Base-by-base conservation (phyloP, 2,888 invertebrate genomes). In the Zygaena filipendulae region DNA sequence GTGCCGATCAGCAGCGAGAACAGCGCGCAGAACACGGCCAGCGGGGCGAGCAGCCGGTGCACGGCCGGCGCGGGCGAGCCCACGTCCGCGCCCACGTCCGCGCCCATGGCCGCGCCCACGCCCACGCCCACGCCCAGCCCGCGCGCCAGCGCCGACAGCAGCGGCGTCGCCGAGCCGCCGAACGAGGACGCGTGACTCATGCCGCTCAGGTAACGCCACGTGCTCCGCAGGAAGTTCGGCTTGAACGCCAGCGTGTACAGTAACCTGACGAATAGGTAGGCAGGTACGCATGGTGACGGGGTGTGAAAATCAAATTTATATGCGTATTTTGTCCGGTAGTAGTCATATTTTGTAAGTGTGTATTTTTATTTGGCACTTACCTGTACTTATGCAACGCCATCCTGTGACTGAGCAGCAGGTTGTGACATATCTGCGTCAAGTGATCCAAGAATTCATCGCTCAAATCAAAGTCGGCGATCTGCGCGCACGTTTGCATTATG, bases 311-410 rank as follows among this genome's bases (percentile, higher is more conserved):
- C 10, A n/a, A 4, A 9, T n/a, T n/a, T n/a, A n/a, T n/a, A n/a
- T n/a, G n/a, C n/a, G n/a, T n/a, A n/a, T n/a, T n/a, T n/a, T n/a
- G n/a, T n/a, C n/a, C n/a, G n/a, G n/a, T n/a, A n/a, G n/a, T n/a
- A n/a, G n/a, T n/a, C n/a, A n/a, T n/a, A 7, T 5, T 21, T 7
- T n/a, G 4, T 21, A n/a, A 21, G n/a, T 21, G 8, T 6, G 18
- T 8, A 18, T 18, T 18, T 6, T n/a, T n/a, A n/a, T n/a, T n/a
- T 10, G 2, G 10, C 21, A 30, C 52, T 40, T 60, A 91, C 92
- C 92, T 90, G 69, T 90, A 92, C 54, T 91, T 91, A 57, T 92
- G 91, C 42, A 94, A 83, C 1, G 93, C 90, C 58, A 90, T 82
- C 56, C 88, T 88, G 55, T 92, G 89, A 44, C 91, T 88, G 41